Evolutionary conservation across 2,888 invertebrate species (phyloP), one percentile per base, ranked within the genome.

Genomic region (Drosophila greeni): DNA sequence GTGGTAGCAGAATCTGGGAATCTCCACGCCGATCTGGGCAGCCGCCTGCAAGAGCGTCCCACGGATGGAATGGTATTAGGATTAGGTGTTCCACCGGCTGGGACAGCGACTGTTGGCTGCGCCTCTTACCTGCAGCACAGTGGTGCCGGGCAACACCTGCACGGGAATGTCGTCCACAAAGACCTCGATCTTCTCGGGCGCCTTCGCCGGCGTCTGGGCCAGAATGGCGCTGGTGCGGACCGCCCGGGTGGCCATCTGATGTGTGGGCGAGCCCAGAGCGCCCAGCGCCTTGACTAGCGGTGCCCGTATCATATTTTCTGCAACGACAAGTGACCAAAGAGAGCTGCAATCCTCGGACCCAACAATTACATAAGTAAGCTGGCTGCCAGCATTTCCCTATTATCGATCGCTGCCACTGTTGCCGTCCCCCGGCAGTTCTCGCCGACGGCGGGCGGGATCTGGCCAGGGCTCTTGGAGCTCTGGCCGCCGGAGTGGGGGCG

Each of bases 1-100:
- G 90, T 99, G 99, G 89, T 99, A 99, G 89, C 99, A 99, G 89
- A 99, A 99, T 66, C 99, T 91, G 2, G 99, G 99, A 75, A 99
- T 99, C 90, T 99, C 99, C 43, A 99, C 95, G 14, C 99, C 99
- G 73, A 95, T 93, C 89, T 94, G 91, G 1, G 98, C 97, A 57
- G 98, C 98, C 75, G 97, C 99, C 96, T 98, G 55, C 5, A 16
- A 11, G 6, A 33, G 39, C 16, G 2, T 18, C 4, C 7, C 20
- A 40, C 11, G 43, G 1, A 18, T 7, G 37, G 2, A 12, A 20
- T 31, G 18, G 26, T 26, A 18, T 5, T 1, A 1, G 11, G 12
- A 51, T 51, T 18, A 48, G 18, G 3, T 5, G 12, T 3, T 37
- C 2, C 20, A 31, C 1, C 2, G 5, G n/a, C 3, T 29, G 5